Percentiles rank a stretch among this genome's conserved stretches.
Conservation (phyloP, 92 coral and sea anemone genomes). For the Actinernus sp. region DNA sequence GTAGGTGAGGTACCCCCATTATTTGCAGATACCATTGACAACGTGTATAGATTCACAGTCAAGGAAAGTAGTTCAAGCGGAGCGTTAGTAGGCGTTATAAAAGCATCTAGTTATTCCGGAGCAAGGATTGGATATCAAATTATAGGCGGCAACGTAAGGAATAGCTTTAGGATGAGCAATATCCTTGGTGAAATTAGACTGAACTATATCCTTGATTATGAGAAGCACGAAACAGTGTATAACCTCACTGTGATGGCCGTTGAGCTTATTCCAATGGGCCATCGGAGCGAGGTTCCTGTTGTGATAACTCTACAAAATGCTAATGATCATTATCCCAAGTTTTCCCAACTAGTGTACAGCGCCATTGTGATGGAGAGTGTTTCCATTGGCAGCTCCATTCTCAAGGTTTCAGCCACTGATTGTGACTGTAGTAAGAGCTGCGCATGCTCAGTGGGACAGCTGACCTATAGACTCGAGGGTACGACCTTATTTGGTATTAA, state of each 20-base stretch:
- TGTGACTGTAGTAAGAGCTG: conserved; percentile 84
- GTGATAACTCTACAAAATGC: conserved; percentile 53
- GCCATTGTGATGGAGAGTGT: conserved; percentile 65
- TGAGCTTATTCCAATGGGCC: conserved; percentile 70
- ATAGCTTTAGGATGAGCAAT: conserved; percentile 45
- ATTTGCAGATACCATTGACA: conserved; percentile 51
- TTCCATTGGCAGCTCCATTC: conserved; percentile 62
- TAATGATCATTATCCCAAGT: conserved; percentile 76
- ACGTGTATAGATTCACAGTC: conserved; percentile 59
- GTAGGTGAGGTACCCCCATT: conserved; percentile 75
- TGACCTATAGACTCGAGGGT: conserved; percentile 55
- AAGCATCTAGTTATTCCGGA: conserved; percentile 77
- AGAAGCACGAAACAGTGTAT: conserved; percentile 52
- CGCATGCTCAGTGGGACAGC: conserved; percentile 63
- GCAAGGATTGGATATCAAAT: conserved; percentile 71
- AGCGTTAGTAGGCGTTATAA: conserved; percentile 59
- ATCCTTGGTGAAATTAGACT: conserved; percentile 67
- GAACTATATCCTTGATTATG: conserved; percentile 73
- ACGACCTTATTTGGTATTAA: conserved; percentile 56
- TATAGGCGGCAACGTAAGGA: conserved; percentile 55
- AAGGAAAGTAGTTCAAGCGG: conserved; percentile 72
- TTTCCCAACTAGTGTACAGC: conserved; percentile 56
- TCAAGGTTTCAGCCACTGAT: conserved; percentile 84
- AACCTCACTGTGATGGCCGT: conserved; percentile 54
- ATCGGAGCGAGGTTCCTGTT: conserved; percentile 51